Evolutionary conservation across 2,888 invertebrate genomes (phyloP), one percentile per base, ranked within the genome.

Genomic region (Parochlus steinenii): DNA sequence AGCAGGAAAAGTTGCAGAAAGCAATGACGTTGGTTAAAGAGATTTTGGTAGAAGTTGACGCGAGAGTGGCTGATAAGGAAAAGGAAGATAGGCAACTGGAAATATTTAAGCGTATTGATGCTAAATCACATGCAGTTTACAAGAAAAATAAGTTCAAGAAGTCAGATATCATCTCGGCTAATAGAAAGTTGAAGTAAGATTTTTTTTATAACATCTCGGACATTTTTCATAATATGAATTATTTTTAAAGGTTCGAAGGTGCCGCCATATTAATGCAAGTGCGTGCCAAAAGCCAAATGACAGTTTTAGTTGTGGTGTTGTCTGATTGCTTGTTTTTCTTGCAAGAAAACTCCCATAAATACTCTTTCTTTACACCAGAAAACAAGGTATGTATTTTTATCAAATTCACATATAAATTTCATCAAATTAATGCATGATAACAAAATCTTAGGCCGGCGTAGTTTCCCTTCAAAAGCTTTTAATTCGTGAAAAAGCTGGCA

Each of bases 401-500:
- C 14, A 6, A 3, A 31, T 3, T 6, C 7, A 11, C 12, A 25
- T 3, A 10, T 8, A 16, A 6, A 6, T 35, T 39, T 41, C 15
- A 17, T n/a, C 4, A 20, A 28, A 19, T 15, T 23, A 19, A 39
- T 42, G 37, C n/a, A n/a, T n/a, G n/a, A n/a, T n/a, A n/a, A n/a
- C 35, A 37, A 40, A 31, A 34, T 55, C 57, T 26, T 60, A 85
- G 80, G 83, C 90, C 32, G 87, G 92, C 42, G 87, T 93, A 36
- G 83, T 93, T 10, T 85, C 92, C 1, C 66, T 95, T 37, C 85
- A 85, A 55, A 89, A 90, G 54, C 61, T 95, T 35, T 63, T 95
- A 38, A 89, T 93, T 6, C 69, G 93, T 12, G 92, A 93, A 58
- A 93, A 93, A 54, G 90, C 92, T 1, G 89, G 90, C 35, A 81